Percentiles rank a stretch among this genome's conserved stretches.
Conservation (phyloP, 2,888 invertebrate species). For the Drosophila setosimentum region DNA sequence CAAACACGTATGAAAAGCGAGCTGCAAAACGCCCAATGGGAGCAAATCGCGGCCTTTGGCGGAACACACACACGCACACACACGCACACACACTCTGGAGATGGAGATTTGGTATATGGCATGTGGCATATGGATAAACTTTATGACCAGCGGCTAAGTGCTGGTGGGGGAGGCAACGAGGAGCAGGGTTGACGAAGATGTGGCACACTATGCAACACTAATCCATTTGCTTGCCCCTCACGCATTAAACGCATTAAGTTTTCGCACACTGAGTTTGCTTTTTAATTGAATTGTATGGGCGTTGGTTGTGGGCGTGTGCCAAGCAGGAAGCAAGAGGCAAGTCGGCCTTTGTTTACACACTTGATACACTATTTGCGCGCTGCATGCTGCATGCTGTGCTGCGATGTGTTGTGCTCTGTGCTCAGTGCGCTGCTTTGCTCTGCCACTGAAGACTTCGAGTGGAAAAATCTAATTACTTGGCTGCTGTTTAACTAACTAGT, state of each 20-base stretch:
- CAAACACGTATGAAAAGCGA: conserved; percentile 23
- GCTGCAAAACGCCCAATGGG: conserved; percentile 35
- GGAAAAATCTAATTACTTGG: conserved; percentile 78
- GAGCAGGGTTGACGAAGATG: neutral
- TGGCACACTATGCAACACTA: conserved; percentile 29
- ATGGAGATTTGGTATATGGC: conserved; percentile 59
- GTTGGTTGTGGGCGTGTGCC: conserved; percentile 11
- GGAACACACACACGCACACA: conserved; percentile 1
- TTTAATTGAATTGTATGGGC: conserved; percentile 74
- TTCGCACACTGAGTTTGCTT: conserved; percentile 52
- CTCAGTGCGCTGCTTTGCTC: conserved; percentile 26
- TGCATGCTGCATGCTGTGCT: conserved; percentile 3
- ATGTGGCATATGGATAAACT: conserved; percentile 61
- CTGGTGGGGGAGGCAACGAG: neutral
- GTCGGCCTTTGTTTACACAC: conserved; percentile 65
- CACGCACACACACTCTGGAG: conserved; percentile 41
- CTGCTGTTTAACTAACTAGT: conserved; percentile 69
- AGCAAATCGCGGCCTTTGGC: neutral
- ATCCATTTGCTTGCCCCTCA: conserved; percentile 77
- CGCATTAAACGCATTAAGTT: conserved; percentile 77
- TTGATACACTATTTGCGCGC: conserved; percentile 67
- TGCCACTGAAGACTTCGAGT: conserved; percentile 42
- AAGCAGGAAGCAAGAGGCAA: neutral
- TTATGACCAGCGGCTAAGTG: conserved; percentile 46
- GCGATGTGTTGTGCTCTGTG: neutral